Percentiles rank a stretch among this genome's conserved stretches.
These are phyloP conservation scores for Oophaga sylvatica DNA, from an alignment of 2,797 vertebrate species.

Conservation along the genomic window DNA sequence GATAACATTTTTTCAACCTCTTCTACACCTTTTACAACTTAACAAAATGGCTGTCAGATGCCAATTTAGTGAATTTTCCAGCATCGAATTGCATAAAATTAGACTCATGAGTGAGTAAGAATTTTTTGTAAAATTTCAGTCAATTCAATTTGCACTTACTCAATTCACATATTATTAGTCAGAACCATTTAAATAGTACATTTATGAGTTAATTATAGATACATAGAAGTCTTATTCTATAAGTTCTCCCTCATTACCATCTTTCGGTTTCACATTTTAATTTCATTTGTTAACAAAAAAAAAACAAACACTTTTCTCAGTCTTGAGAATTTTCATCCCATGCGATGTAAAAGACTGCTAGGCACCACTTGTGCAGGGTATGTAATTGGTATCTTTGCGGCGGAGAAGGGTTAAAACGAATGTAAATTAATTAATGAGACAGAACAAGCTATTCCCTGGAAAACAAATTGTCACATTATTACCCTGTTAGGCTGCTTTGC, in stretches of 20 bases:
- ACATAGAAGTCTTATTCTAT: neutral
- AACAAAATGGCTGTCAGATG: no score
- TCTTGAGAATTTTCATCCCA: neutral
- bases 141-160: no score
- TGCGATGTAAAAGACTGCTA: neutral
- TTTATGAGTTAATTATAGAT: neutral
- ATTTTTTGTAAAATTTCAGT: no score
- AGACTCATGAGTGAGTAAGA: no score
- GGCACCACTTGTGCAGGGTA: neutral
- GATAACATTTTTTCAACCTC: no score
- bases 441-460: constrained; percentile 50
- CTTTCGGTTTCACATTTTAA: neutral
- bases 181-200: no score
- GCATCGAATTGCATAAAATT: no score
- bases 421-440: constrained; percentile 55
- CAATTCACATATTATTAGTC: no score
- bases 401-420: constrained; percentile 44
- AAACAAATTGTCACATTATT: constrained; percentile 56
- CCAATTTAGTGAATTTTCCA: no score
- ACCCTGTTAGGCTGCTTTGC: constrained; percentile 48
- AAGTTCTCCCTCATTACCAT: neutral
- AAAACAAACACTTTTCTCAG: neutral
- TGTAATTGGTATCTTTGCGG: constrained; percentile 16
- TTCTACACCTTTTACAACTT: no score
- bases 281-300: neutral